Evolutionary conservation across 1,140 invertebrate genomes (phyloP), one percentile per base, ranked within the genome.

Genomic region (Panagrolaimus sp.): DNA sequence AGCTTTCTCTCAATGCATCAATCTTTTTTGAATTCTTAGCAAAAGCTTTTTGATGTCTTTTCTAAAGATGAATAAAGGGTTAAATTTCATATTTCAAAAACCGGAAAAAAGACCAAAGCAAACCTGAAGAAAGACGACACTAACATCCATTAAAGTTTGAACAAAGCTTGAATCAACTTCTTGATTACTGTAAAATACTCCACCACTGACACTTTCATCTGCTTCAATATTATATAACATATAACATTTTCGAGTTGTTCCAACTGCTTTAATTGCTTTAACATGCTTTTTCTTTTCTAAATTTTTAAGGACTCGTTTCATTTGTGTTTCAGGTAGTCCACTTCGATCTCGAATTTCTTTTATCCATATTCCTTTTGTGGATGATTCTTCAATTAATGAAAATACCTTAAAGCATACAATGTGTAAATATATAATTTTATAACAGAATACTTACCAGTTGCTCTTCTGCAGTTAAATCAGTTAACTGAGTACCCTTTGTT

Each of bases 151-250:
- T 0, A 98, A 86, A 68, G 97, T 89, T 83, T 97, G 92, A 1
- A 97, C 94, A 88, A 97, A 97, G 85, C 96, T 93, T 0, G 91
- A 90, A 82, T 98, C 95, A 86, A 97, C 97, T 78, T 96, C 93
- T 84, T 96, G 92, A 85, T 95, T 92, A 82, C 92, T 92, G 84
- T 97, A 98, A 91, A 93, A 98, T 0, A 93, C 91, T 5, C 95
- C 95, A 25, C 95, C 95, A 61, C 93, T 96, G n/a, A 98, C 88
- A 9, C 92, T 91, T 71, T 89, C 87, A 84, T 96, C 93, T 38
- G 95, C 93, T 84, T 96, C 92, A 65, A 98, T 84, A 82, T 95
- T 89, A 78, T 89, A 96, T 0, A 98, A 84, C 92, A 98, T 97
- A 78, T 96, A 98, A 84, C 95, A 96, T 80, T 95, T 96, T 84